Base-by-base conservation (phyloP, 1,140 invertebrate species). In the Neotoxoptera formosana region DNA sequence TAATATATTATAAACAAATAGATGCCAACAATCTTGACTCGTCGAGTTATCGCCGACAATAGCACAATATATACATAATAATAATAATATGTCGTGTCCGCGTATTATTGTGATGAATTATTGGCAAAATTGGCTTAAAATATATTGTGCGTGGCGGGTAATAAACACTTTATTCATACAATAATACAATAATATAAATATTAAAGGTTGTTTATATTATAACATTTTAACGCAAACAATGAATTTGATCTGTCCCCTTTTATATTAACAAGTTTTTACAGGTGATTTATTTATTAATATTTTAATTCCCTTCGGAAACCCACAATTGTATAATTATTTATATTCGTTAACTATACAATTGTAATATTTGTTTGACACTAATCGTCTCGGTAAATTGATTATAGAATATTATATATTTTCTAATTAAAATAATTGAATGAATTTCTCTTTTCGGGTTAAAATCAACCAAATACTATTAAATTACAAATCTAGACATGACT, bases 41-140 rank as follows among this genome's bases (percentile, higher is more conserved):
- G 9, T 47, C 11, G 17, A 34, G 6, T 76, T n/a, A 76, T 76
- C 60, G n/a, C n/a, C n/a, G 30, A 34, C 17, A 76, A 76, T 11
- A 76, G n/a, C n/a, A 76, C 60, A n/a, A 76, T 47, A 45, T 25
- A 41, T 41, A 41, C 41, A 41, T 41, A 25, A 45, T 41, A 47
- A 45, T 41, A 41, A 41, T 25, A 47, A 7, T 30, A 86, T 86
- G 84, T 41, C 84, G 25, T 86, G 45, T 86, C 30, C 84, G 1
- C 30, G 84, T 83, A 86, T 76, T 76, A 76, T 76, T 76, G 47
- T 25, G 84, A 47, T 86, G 11, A 86, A 86, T 86, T 86, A 47
- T 86, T 25, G 11, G 25, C 41, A 25, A 9, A 47, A 86, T 86
- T 47, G 84, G 84, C 23, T 86, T 86, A 45, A n/a, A n/a, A 41